Percentiles rank a stretch among this genome's conserved stretches.
phyloP scores from a whole-genome alignment of 2,113 vertebrate genomes.

The Forbesichthys agassizii region DNA sequence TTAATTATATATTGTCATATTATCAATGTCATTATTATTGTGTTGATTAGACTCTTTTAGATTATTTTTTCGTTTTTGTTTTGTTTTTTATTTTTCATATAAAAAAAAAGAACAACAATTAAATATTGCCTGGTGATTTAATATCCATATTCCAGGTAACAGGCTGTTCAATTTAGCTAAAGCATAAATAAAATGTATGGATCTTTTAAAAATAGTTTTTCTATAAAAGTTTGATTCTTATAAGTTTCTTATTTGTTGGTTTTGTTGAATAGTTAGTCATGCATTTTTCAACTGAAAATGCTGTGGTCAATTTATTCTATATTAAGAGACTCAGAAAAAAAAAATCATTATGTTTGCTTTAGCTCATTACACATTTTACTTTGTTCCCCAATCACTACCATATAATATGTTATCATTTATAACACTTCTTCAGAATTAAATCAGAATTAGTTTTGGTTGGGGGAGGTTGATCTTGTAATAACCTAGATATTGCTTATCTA shows the following conservation, averaged over 20 bases:
- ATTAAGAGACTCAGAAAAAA: slow-evolving; percentile 16
- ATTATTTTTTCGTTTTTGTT: slow-evolving; percentile 2
- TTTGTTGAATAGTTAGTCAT: slow-evolving; percentile 9
- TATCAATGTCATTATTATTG: slow-evolving; percentile 63
- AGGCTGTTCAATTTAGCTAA: slow-evolving; percentile 77
- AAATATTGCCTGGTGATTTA: slow-evolving; percentile 72
- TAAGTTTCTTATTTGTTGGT: slow-evolving; percentile 23
- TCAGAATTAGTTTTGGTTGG: slow-evolving; percentile 33
- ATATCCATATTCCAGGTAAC: slow-evolving; percentile 68
- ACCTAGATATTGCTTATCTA: slow-evolving; percentile 52
- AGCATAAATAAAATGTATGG: slow-evolving; percentile 75
- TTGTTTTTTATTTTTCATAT: slow-evolving; percentile 71
- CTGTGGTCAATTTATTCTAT: slow-evolving; percentile 37
- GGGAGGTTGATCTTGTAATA: slow-evolving; percentile 30
- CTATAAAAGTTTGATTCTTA: slow-evolving; percentile 43
- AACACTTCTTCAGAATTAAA: slow-evolving; percentile 44
- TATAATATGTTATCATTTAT: slow-evolving; percentile 45
- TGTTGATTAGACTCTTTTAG: slow-evolving; percentile 64
- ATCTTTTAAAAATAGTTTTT: slow-evolving; percentile 65
- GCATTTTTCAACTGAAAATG: slow-evolving; percentile 40
- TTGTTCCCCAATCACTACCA: slow-evolving; percentile 35
- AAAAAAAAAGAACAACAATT: slow-evolving; percentile 51
- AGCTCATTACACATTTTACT: slow-evolving; percentile 27
- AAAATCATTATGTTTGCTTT: slow-evolving; percentile 33
- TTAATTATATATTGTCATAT: slow-evolving; percentile 76